Conservation (phyloP, 1,140 invertebrate species). For the Drosophila subpulchrella region DNA sequence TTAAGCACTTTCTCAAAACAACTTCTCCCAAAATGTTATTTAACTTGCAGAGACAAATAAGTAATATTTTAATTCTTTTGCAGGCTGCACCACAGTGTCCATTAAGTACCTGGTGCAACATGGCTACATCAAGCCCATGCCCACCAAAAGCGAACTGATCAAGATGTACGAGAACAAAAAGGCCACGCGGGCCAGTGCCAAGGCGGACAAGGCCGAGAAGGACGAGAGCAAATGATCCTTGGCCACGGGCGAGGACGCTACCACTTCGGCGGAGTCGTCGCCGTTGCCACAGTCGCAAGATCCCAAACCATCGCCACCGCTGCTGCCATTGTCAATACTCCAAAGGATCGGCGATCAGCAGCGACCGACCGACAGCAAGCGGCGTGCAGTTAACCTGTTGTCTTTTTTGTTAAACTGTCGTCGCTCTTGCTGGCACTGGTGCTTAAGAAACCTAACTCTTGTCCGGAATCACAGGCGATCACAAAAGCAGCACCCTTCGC, state of each 20-base stretch:
- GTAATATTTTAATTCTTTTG: background rate
- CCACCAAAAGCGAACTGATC: constrained; percentile 86
- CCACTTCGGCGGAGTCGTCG: constrained; percentile 18
- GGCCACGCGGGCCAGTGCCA: constrained; percentile 73
- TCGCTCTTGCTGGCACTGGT: constrained; percentile 27
- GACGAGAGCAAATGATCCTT: constrained; percentile 65
- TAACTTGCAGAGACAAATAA: too few species aligned
- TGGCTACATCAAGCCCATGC: constrained; percentile 88
- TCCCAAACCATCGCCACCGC: constrained; percentile 5
- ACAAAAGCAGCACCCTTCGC: constrained; percentile 11
- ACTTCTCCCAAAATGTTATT: too few species aligned
- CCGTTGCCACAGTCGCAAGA: constrained; percentile 12
- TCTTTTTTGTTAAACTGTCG: constrained; percentile 64
- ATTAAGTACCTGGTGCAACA: constrained; percentile 88
- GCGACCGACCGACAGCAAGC: constrained; percentile 25
- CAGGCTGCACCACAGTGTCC: constrained; percentile 88
- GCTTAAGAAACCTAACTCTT: constrained; percentile 44
- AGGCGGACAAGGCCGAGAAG: constrained; percentile 58
- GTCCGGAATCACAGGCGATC: constrained; percentile 37
- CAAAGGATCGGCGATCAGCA: constrained; percentile 19
- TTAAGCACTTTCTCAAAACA: too few species aligned
- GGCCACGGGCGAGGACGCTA: constrained; percentile 3
- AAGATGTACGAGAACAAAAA: constrained; percentile 86
- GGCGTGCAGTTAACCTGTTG: constrained; percentile 56
- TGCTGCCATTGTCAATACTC: background rate